Conservation (phyloP, 2,888 invertebrate species). For the Coelinius sp. region DNA sequence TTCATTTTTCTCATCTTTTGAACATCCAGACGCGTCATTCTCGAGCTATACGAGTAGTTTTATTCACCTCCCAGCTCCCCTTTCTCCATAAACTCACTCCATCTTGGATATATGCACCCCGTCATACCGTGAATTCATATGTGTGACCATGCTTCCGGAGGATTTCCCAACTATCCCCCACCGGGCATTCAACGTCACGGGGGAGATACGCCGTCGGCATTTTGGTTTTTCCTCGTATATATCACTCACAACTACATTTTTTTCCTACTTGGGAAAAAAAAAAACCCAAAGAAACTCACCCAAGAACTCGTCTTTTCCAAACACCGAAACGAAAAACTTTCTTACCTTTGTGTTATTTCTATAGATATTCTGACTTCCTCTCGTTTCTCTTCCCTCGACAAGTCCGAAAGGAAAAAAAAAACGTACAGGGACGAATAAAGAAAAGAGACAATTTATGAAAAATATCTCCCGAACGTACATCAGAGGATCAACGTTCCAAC, state of each 20-base stretch:
- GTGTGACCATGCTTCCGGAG: constrained; percentile 30
- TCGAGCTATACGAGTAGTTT: constrained; percentile 9
- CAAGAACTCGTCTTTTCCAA: constrained; percentile 12
- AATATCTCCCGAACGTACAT: constrained; percentile 31
- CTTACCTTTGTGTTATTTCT: constrained; percentile 25
- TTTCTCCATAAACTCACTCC: background rate
- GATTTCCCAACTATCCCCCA: background rate
- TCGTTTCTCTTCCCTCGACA: background rate
- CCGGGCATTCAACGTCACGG: constrained; percentile 2
- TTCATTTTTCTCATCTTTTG: constrained; percentile 24
- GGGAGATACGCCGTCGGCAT: constrained; percentile 27
- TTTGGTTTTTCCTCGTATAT: constrained; percentile 22
- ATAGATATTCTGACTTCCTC: constrained; percentile 21
- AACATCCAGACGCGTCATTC: constrained; percentile 34
- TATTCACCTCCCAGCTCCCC: background rate
- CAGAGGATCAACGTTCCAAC: constrained; percentile 25
- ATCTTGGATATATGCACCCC: background rate
- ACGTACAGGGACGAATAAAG: background rate
- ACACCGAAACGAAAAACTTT: constrained; percentile 26
- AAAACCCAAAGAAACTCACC: constrained; percentile 10
- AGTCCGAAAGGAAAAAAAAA: background rate
- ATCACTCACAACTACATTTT: background rate
- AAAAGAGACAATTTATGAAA: background rate
- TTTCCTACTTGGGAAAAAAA: constrained; percentile 10
- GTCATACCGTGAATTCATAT: constrained; percentile 35